These are phyloP conservation scores for Acanthiza pusilla DNA, from an alignment of 2,797 vertebrate genomes.

Conservation along the genomic window DNA sequence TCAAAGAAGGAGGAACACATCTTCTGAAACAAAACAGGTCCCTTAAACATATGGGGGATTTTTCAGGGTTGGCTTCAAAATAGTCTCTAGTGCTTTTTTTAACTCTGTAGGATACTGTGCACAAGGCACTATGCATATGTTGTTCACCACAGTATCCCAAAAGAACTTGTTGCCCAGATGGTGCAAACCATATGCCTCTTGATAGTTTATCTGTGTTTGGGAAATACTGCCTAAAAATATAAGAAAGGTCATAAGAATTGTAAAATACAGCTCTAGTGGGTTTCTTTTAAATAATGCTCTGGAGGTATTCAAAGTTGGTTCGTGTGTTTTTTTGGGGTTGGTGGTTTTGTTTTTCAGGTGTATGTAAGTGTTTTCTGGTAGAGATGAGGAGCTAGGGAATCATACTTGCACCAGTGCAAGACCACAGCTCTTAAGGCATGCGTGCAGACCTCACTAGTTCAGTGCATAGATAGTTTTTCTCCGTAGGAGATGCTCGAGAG, in stretches of 20 bases:
- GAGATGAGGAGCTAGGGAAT: neutral
- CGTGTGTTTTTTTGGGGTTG: neutral
- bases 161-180: constrained; percentile 65
- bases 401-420: neutral
- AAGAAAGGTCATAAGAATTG: constrained; percentile 9
- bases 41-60: constrained; percentile 63
- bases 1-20: constrained; percentile 44
- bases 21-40: constrained; percentile 47
- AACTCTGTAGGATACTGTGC: constrained; percentile 24
- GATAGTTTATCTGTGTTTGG: constrained; percentile 48
- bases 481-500: neutral
- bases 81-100: constrained; percentile 52
- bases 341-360: too few relatives aligned
- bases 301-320: neutral
- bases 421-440: neutral
- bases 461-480: neutral
- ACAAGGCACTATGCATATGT: constrained; percentile 57
- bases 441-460: neutral
- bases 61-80: constrained; percentile 66
- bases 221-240: constrained; percentile 44
- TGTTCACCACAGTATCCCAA: constrained; percentile 48
- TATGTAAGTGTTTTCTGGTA: neutral
- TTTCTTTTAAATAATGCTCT: neutral
- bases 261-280: neutral
- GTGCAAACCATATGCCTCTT: constrained; percentile 62